These are phyloP conservation scores for Zonotrichia leucophrys DNA, from an alignment of 2,113 vertebrate species.

Conservation along the genomic window DNA sequence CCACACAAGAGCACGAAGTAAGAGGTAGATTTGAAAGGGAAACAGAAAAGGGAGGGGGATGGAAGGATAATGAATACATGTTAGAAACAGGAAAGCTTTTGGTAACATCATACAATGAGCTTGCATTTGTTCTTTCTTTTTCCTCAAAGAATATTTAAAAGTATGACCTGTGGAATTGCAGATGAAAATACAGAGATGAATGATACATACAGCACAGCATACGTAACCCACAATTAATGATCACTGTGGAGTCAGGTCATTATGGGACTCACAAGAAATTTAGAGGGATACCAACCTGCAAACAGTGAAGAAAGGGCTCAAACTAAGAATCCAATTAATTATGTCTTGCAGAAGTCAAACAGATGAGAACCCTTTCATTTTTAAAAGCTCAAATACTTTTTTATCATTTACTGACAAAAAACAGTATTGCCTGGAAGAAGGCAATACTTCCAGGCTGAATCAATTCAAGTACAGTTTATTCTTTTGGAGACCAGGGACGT, in stretches of 20 bases:
- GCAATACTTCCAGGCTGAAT: background rate
- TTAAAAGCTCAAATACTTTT: background rate
- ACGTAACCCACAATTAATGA: background rate
- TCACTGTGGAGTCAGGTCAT: background rate
- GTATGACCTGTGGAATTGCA: background rate
- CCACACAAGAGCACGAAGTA: background rate
- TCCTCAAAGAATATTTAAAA: background rate
- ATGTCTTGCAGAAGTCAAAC: background rate
- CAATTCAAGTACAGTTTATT: background rate
- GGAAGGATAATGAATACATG: accelerated
- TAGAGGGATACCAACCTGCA: background rate
- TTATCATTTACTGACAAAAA: background rate
- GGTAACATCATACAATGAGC: background rate
- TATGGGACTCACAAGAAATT: background rate
- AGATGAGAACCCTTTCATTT: background rate
- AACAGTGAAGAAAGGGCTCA: background rate
- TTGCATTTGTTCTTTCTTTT: background rate
- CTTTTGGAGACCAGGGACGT: background rate
- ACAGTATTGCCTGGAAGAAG: background rate
- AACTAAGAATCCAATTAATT: background rate
- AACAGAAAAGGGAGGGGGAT: background rate
- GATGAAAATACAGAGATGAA: background rate
- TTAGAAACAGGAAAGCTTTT: background rate
- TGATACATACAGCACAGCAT: background rate
- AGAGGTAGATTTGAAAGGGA: background rate